These are phyloP conservation scores for Choreutis nemorana DNA, from an alignment of 2,888 invertebrate genomes.

Conservation along the genomic window DNA sequence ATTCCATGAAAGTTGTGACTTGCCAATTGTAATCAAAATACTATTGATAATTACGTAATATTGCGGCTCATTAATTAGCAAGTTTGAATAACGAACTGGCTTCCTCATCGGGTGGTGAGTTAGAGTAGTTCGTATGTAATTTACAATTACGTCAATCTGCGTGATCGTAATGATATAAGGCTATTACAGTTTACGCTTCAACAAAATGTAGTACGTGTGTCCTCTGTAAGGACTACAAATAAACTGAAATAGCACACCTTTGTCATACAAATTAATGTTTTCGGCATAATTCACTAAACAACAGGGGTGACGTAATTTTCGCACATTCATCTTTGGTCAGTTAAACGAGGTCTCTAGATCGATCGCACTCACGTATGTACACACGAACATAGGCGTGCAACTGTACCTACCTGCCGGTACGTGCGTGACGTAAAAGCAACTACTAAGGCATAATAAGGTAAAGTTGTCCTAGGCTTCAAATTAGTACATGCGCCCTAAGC, in stretches of 20 bases:
- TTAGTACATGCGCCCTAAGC: too few relatives aligned
- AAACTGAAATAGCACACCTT: slow-evolving; percentile 15
- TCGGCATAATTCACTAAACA: neutral
- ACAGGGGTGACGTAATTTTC: slow-evolving; percentile 11
- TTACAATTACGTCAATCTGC: slow-evolving; percentile 56
- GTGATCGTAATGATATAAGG: slow-evolving; percentile 57
- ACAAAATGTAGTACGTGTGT: slow-evolving; percentile 25
- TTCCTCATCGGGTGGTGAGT: slow-evolving; percentile 27
- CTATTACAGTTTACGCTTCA: slow-evolving; percentile 37
- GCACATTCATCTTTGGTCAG: slow-evolving; percentile 15
- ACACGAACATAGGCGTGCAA: too few relatives aligned
- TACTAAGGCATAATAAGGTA: too few relatives aligned
- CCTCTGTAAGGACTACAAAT: slow-evolving; percentile 26
- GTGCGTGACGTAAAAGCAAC: too few relatives aligned
- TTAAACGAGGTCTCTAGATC: too few relatives aligned
- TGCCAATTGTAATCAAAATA: too few relatives aligned
- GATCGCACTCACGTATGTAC: too few relatives aligned
- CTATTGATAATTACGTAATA: slow-evolving; percentile 9
- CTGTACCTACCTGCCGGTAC: too few relatives aligned
- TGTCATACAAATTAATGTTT: slow-evolving; percentile 19
- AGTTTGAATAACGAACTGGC: slow-evolving; percentile 25
- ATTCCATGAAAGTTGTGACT: too few relatives aligned
- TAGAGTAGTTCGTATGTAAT: slow-evolving; percentile 36
- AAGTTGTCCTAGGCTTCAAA: too few relatives aligned
- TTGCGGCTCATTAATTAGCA: slow-evolving; percentile 30